Evolutionary conservation across 2,113 vertebrate species (phyloP).

Genomic region (Malurus cyaneus): DNA sequence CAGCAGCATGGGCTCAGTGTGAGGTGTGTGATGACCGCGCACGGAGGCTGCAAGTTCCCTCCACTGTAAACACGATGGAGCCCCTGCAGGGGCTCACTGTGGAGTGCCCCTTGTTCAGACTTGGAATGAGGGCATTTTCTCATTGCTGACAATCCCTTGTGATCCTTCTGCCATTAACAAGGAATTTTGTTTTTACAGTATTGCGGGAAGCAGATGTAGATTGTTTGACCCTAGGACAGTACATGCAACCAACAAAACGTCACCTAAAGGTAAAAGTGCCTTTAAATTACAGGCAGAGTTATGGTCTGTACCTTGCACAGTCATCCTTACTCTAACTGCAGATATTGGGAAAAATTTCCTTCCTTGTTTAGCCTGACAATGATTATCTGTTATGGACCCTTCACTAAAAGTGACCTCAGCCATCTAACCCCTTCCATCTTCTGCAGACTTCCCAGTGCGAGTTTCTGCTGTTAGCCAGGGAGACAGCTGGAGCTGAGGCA

Average conservation of each 20-base stretch:
- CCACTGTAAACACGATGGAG: neutral
- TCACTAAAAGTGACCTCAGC: neutral
- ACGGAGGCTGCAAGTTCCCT: neutral
- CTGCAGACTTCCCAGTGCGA: neutral
- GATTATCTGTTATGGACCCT: neutral
- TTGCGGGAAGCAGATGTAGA: conserved; percentile 88
- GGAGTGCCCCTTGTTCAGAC: neutral
- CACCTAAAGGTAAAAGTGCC: conserved; percentile 85
- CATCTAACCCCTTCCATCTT: neutral
- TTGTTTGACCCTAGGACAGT: conserved; percentile 95
- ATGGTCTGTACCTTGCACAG: neutral
- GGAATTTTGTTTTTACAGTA: conserved; percentile 70
- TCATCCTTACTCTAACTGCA: neutral
- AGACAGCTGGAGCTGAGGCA: neutral
- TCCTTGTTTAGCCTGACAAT: neutral
- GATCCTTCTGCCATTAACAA: neutral
- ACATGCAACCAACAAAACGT: conserved; percentile 98
- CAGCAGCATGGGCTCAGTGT: neutral
- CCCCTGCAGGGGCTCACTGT: neutral
- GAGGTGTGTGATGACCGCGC: fast-evolving
- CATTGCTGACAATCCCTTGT: neutral
- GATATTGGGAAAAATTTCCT: neutral
- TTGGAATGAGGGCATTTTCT: neutral
- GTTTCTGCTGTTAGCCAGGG: neutral
- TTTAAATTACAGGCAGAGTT: neutral